Evolutionary conservation across 1,140 invertebrate genomes (phyloP).

Genomic region (Arion vulgaris): DNA sequence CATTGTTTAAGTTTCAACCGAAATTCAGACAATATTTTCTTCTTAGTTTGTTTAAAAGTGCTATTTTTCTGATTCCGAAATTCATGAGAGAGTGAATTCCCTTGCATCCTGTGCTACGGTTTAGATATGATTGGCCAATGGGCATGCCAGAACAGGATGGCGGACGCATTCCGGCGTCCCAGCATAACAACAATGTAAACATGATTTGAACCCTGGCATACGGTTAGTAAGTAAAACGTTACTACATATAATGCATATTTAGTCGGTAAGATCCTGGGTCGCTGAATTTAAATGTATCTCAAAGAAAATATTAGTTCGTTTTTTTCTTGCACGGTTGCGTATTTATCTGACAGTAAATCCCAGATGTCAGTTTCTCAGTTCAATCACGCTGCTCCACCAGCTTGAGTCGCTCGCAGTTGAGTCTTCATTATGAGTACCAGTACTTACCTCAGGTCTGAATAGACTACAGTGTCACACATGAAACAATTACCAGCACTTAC

Average conservation of each 20-base stretch:
- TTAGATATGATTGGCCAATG: constrained; percentile 38
- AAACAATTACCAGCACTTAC: too few species aligned
- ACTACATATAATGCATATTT: background rate
- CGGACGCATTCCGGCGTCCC: constrained; percentile 35
- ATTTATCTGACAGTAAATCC: background rate
- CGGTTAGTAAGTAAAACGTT: background rate
- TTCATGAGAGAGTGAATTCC: background rate
- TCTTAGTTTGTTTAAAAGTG: background rate
- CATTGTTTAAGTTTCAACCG: background rate
- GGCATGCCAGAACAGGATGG: constrained; percentile 30
- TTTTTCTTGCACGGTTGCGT: background rate
- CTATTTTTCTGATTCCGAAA: too few species aligned
- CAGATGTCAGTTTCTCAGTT: background rate
- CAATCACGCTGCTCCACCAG: too few species aligned
- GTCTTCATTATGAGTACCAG: too few species aligned
- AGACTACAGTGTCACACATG: too few species aligned
- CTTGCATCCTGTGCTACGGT: constrained; percentile 15
- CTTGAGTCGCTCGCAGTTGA: too few species aligned
- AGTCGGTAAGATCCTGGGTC: background rate
- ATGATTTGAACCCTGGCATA: constrained; percentile 22
- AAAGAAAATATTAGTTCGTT: background rate
- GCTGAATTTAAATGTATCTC: background rate
- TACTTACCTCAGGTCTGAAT: too few species aligned
- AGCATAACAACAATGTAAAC: constrained; percentile 45
- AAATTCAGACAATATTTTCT: background rate